phyloP scores from a whole-genome alignment of 2,797 vertebrate genomes.

The Syngnathus acus region DNA sequence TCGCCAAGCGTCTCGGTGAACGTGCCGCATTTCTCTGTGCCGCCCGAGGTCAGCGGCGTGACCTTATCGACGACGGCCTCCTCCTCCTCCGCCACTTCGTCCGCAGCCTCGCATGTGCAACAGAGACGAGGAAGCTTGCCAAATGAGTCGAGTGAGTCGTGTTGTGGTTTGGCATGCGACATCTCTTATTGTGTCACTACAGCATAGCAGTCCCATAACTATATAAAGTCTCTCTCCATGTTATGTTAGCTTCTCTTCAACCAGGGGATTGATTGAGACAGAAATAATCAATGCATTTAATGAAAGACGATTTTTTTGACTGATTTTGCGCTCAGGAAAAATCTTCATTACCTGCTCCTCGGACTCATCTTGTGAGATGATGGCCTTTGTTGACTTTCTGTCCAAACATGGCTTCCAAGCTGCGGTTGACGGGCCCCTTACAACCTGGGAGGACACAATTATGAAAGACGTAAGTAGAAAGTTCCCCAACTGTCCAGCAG shows the following conservation, averaged over 20 bases:
- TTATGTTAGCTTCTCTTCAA: background rate
- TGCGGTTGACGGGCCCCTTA: conserved; percentile 73
- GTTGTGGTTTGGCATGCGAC: background rate
- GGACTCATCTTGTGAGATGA: conserved; percentile 74
- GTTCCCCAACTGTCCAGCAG: no score
- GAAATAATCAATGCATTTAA: background rate
- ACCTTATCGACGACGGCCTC: conserved; percentile 7
- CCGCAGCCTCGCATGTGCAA: conserved; percentile 36
- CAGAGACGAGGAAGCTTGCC: conserved; percentile 72
- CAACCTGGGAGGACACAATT: conserved; percentile 82
- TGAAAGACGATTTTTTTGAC: background rate
- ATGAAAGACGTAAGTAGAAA: conserved; percentile 77
- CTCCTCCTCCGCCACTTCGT: conserved; percentile 23
- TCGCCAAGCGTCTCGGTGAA: conserved; percentile 38
- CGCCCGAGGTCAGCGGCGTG: conserved; percentile 26
- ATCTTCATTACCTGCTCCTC: conserved; percentile 86
- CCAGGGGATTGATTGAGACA: no score
- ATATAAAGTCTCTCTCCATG: background rate
- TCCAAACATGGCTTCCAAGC: conserved; percentile 80
- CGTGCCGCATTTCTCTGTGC: conserved; percentile 40
- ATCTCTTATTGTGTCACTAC: background rate
- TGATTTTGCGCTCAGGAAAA: conserved; percentile 67
- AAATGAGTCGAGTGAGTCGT: conserved; percentile 77
- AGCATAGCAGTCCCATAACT: background rate
- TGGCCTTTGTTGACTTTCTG: conserved; percentile 80